Conservation (phyloP, 2,797 vertebrate genomes). For the Myotis vivesi region DNA sequence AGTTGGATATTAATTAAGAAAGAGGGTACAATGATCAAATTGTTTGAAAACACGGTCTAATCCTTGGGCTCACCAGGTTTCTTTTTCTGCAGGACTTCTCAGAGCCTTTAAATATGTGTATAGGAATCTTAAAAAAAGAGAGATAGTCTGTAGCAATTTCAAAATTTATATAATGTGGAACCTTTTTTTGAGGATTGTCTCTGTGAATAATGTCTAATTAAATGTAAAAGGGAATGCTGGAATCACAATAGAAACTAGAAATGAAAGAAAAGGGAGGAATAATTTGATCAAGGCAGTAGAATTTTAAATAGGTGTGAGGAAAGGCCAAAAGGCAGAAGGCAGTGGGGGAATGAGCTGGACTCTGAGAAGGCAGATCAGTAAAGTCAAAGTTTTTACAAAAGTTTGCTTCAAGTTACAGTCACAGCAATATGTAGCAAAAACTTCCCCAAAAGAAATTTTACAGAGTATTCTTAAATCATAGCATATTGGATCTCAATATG, state of each 20-base stretch:
- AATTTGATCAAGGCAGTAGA: neutral
- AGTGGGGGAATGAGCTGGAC: neutral
- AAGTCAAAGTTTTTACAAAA: neutral
- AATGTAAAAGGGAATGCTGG: neutral
- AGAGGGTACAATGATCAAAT: neutral
- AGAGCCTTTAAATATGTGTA: neutral
- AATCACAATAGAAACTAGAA: neutral
- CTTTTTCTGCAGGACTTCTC: neutral
- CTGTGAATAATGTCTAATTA: slow-evolving; percentile 5
- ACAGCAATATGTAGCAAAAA: neutral
- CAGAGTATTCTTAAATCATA: neutral
- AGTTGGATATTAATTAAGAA: neutral
- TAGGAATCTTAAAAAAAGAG: neutral
- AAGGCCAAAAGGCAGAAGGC: neutral
- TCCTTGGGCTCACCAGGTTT: neutral
- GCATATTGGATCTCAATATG: neutral
- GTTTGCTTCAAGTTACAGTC: neutral
- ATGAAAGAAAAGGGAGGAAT: neutral
- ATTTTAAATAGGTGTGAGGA: neutral
- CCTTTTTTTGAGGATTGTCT: neutral
- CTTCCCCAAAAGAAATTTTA: neutral
- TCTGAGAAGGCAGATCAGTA: neutral
- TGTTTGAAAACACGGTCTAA: neutral
- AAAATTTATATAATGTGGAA: neutral
- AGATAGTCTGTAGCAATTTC: neutral